Evolutionary conservation across 2,797 vertebrate species (phyloP).

Genomic region (Scolopax rusticola): DNA sequence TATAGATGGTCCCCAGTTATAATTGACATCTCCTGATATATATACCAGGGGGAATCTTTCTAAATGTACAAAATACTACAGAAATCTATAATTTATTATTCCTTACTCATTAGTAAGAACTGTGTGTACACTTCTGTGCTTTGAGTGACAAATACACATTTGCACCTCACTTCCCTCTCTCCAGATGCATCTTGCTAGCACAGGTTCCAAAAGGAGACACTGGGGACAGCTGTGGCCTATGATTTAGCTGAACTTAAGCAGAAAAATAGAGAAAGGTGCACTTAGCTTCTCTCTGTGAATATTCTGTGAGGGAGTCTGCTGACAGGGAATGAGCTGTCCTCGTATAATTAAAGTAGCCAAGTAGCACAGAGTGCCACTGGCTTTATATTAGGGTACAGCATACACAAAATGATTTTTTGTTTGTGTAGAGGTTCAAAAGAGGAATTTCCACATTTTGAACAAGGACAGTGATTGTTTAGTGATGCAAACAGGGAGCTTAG

Average conservation of each 20-base stretch:
- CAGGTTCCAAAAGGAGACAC: background rate
- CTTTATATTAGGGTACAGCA: background rate
- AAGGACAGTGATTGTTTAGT: background rate
- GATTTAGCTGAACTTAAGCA: background rate
- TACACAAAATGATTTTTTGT: background rate
- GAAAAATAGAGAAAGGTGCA: background rate
- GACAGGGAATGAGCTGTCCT: background rate
- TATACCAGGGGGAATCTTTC: background rate
- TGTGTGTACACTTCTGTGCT: background rate
- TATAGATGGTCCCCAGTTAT: background rate
- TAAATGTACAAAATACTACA: background rate
- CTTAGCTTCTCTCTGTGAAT: background rate
- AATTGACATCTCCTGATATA: background rate
- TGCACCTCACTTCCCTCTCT: background rate
- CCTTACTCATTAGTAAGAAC: background rate
- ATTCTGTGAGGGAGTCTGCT: background rate
- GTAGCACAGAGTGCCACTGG: background rate
- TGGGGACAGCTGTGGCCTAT: background rate
- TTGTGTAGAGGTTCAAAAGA: background rate
- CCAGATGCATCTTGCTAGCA: background rate
- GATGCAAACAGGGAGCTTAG: background rate
- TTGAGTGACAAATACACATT: background rate
- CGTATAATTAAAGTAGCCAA: background rate
- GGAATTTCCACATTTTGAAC: background rate
- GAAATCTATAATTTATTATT: background rate